phyloP scores from a whole-genome alignment of 2,797 vertebrate genomes.

The Poliocrania exsul region DNA sequence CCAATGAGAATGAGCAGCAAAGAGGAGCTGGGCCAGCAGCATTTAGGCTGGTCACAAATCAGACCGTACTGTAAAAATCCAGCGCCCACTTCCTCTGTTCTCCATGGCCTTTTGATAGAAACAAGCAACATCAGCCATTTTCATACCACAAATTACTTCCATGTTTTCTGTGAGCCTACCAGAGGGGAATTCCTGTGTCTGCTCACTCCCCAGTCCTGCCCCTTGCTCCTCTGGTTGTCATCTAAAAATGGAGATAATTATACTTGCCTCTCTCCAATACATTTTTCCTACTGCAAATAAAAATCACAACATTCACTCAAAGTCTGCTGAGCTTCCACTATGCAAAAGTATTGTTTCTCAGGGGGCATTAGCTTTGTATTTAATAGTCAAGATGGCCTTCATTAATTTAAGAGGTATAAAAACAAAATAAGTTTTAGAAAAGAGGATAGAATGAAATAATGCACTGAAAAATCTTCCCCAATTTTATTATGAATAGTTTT shows the following conservation, averaged over 20 bases:
- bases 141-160: slow-evolving; percentile 54
- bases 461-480: neutral
- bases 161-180: slow-evolving; percentile 11
- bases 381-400: neutral
- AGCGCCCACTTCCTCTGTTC: neutral
- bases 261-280: neutral
- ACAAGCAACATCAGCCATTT: neutral
- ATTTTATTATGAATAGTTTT: neutral
- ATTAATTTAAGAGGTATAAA: neutral
- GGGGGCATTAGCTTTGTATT: neutral
- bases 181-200: slow-evolving; percentile 35
- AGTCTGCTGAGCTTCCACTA: neutral
- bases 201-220: neutral
- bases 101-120: neutral
- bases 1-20: rapidly evolving
- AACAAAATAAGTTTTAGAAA: slow-evolving; percentile 14
- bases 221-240: neutral
- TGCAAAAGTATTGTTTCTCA: neutral
- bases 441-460: neutral
- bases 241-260: slow-evolving; percentile 47
- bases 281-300: slow-evolving; percentile 47
- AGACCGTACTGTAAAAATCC: neutral
- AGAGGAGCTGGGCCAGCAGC: neutral
- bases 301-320: neutral
- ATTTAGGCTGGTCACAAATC: neutral